Evolutionary conservation across 2,797 vertebrate genomes (phyloP), one percentile per base, ranked within the genome.

Genomic region (Netta rufina): DNA sequence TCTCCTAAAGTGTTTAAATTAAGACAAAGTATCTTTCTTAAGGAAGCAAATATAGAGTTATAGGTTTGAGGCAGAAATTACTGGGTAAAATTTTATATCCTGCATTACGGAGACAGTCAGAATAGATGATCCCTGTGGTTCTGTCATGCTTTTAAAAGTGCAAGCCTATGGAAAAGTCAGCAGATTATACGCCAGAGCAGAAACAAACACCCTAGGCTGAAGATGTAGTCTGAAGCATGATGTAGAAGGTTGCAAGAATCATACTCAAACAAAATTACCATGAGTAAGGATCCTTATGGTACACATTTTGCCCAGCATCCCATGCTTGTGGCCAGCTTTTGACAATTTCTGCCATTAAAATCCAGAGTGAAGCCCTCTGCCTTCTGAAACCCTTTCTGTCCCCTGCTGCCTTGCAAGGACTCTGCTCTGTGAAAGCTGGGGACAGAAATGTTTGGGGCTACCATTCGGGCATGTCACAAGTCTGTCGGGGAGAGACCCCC

Each of bases 31-130:
- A 39, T 75, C 38, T 81, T 43, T 83, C 83, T 62, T 33, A 70
- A 91, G 85, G 66, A 89, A 89, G 32, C 27, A 87, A 91, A 22
- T 30, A 62, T 83, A 27, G 70, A 65, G 30, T 74, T 89, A 36
- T 1, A 3, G 8, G 8, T 33, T 77, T 41, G 13, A 77, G 32
- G 38, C n/a, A 78, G 61, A 80, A 83, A 32, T 69, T 61, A 33
- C 53, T 36, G 30, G 53, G 27, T 75, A 47, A 66, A 41, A 25
- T 73, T 87, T 80, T 77, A 77, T 30, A 53, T 33, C 21, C 32
- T 17, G 11, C 22, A 7, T 75, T 71, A 20, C 5, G 20, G 65
- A 89, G 54, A 38, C 15, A 49, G 38, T 62, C 3, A 0, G 47
- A 79, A 56, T n/a, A 79, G 65, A 66, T 47, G 47, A 38, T 83